These are phyloP conservation scores for Heliconius charithonia DNA, from an alignment of 2,888 invertebrate genomes.

Conservation along the genomic window DNA sequence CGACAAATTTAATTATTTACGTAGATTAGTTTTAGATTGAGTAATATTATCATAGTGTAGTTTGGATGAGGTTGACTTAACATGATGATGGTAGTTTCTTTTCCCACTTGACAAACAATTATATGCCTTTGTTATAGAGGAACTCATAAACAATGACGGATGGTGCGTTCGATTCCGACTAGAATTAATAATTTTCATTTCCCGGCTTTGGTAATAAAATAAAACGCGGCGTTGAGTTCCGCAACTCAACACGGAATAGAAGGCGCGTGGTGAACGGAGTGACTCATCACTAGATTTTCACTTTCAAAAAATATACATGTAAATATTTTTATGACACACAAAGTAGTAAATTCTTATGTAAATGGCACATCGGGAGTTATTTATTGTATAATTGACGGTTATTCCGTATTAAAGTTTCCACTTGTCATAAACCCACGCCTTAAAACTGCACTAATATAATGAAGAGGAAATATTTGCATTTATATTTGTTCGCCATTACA, in stretches of 20 bases:
- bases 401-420: neutral
- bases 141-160: too few relatives aligned
- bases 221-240: neutral
- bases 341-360: neutral
- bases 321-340: neutral
- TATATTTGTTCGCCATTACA: neutral
- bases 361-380: neutral
- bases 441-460: neutral
- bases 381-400: neutral
- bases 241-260: neutral
- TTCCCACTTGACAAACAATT: neutral
- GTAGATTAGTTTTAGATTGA: neutral
- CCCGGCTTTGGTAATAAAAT: too few relatives aligned
- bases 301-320: neutral
- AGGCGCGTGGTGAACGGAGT: neutral
- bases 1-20: constrained; percentile 10
- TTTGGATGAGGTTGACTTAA: neutral
- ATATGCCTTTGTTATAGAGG: too few relatives aligned
- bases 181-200: too few relatives aligned
- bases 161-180: too few relatives aligned
- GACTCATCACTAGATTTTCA: neutral
- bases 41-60: neutral
- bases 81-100: neutral
- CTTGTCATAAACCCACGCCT: constrained; percentile 3
- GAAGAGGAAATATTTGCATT: neutral